Percentiles rank a stretch among this genome's conserved stretches.
These are phyloP conservation scores for Tetragonula carbonaria DNA, from an alignment of 2,888 invertebrate genomes.

Conservation along the genomic window DNA sequence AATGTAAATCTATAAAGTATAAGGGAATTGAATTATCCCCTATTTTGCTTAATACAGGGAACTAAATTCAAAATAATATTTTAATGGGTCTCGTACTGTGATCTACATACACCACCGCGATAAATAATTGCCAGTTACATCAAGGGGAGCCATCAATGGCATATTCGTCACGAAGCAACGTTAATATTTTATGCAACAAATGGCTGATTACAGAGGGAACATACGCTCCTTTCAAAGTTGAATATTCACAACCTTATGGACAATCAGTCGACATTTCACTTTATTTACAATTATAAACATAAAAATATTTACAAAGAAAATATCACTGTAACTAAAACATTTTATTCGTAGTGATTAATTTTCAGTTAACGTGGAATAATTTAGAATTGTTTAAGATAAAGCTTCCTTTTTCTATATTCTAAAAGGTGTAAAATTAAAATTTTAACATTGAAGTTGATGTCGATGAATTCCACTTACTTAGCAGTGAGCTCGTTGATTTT, in stretches of 20 bases:
- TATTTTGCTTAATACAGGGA: too few species aligned
- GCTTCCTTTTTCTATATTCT: not conserved
- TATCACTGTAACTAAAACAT: not conserved
- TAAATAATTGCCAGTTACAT: slow-evolving; percentile 3
- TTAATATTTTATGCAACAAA: slow-evolving; percentile 31
- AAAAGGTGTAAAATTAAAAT: not conserved
- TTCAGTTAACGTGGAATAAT: not conserved
- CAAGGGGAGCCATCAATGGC: not conserved
- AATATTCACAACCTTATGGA: not conserved
- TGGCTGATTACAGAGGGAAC: not conserved
- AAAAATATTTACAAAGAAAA: too few species aligned
- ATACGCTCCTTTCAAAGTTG: slow-evolving; percentile 9
- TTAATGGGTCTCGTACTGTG: slow-evolving; percentile 4
- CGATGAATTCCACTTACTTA: slow-evolving; percentile 88
- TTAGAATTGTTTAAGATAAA: not conserved
- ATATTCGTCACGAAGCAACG: not conserved
- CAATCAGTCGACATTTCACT: not conserved
- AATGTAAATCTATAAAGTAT: not conserved
- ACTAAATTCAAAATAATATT: slow-evolving; percentile 21
- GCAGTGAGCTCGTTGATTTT: slow-evolving; percentile 95
- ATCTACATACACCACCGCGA: slow-evolving; percentile 1
- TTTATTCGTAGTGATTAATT: too few species aligned
- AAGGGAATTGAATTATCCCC: not conserved
- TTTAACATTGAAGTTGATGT: not conserved
- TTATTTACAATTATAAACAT: not conserved